Evolutionary conservation across 1,140 invertebrate species (phyloP), one percentile per base, ranked within the genome.

Genomic region (Euwallacea fornicatus): DNA sequence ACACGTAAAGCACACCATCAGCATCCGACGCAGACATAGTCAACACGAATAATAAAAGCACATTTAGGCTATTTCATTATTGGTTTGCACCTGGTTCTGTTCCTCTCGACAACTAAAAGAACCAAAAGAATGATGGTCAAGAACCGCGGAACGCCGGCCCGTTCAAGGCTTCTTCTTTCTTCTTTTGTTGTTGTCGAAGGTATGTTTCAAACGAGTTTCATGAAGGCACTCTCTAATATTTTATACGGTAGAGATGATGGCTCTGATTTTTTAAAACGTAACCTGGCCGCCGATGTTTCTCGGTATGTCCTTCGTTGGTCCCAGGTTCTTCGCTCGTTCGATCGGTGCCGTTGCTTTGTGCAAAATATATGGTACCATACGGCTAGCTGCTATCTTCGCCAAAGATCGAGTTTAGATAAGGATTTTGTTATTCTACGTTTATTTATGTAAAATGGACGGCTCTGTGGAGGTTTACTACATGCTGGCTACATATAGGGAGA

Each of bases 201-300:
- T 68, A 68, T 68, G 55, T 68, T 68, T 68, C 66, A 68, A 68
- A 68, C 66, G 56, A 68, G 66, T 68, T 68, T 68, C 43, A 47
- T 60, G 66, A 68, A 46, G 66, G 66, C 66, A 46, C 66, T 68
- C 65, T 67, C 66, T 68, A 68, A 68, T 68, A 68, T 68, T 60
- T 68, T 68, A 68, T 68, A 66, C 65, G n/a, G 54, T 66, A 68
- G 50, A 68, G 66, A 68, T 68, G 66, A 68, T 68, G 66, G 44
- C 42, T 60, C 33, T 46, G 66, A 68, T 68, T 68, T 61, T 68
- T 61, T 68, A 44, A 58, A 42, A 61, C 8, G 61, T 63, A 58
- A 16, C n/a, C 61, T 47, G 61, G 42, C 61, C 61, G 61, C 44
- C 61, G 61, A 63, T 47, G 42, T 42, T 63, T 63, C 61, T 63